A percentile compares a stretch with the other conserved stretches of the same genome.
Evolutionary conservation across 1,140 invertebrate genomes (phyloP).

Genomic region (Diplogasteroides magnus): DNA sequence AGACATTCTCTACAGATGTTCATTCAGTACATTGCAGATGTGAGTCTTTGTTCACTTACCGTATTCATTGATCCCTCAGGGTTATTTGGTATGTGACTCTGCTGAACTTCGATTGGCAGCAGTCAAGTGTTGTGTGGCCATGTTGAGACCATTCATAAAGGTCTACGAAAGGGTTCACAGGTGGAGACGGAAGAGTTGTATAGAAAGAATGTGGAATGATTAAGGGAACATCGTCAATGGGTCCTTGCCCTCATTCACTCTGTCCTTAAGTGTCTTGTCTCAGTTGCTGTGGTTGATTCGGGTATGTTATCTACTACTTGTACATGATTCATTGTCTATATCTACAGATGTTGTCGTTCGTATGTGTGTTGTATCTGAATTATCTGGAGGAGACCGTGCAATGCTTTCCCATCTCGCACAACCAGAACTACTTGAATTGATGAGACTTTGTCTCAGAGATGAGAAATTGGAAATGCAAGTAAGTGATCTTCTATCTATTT

Average conservation of each 20-base stretch:
- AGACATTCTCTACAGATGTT: slow-evolving; percentile 58
- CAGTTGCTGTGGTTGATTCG: slow-evolving; percentile 89
- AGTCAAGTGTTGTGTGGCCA: slow-evolving; percentile 81
- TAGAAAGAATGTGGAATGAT: slow-evolving; percentile 60
- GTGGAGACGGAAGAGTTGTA: slow-evolving; percentile 46
- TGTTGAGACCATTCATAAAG: slow-evolving; percentile 74
- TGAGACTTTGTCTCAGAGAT: slow-evolving; percentile 93
- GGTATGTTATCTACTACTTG: slow-evolving; percentile 55
- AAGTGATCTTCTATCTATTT: too few relatives aligned
- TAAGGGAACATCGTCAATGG: slow-evolving; percentile 8
- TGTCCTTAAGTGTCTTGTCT: slow-evolving; percentile 70
- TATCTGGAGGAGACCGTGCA: slow-evolving; percentile 65
- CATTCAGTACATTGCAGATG: slow-evolving; percentile 47
- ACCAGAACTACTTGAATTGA: slow-evolving; percentile 82
- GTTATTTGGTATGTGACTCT: slow-evolving; percentile 84
- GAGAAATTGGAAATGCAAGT: slow-evolving; percentile 95
- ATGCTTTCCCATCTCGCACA: slow-evolving; percentile 92
- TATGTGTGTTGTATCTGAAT: slow-evolving; percentile 84
- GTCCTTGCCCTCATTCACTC: slow-evolving; percentile 1
- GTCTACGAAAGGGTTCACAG: slow-evolving; percentile 54
- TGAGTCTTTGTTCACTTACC: slow-evolving; percentile 20
- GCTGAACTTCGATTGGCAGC: slow-evolving; percentile 87
- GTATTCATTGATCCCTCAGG: slow-evolving; percentile 56
- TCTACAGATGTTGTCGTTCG: slow-evolving; percentile 83
- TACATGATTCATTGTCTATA: slow-evolving; percentile 24